A percentile compares a stretch with the other conserved stretches of the same genome.
Conservation (phyloP, 2,797 vertebrate genomes). For the Megaceryle alcyon region DNA sequence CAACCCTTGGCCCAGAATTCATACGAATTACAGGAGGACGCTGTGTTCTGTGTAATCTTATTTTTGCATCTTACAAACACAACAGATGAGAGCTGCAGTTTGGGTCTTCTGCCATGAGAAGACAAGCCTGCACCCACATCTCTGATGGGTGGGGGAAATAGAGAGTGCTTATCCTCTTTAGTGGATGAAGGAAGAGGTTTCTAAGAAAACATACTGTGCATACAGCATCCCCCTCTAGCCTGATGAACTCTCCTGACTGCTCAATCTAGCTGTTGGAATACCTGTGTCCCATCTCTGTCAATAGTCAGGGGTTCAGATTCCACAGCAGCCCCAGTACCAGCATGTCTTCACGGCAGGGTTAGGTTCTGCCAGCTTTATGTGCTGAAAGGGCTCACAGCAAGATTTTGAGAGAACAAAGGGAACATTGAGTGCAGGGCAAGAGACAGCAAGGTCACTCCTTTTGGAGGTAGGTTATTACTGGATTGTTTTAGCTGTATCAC, state of each 20-base stretch:
- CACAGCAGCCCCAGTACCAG: background rate
- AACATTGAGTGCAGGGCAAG: background rate
- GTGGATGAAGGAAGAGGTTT: background rate
- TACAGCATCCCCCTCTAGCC: background rate
- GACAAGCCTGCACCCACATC: background rate
- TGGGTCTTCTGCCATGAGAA: background rate
- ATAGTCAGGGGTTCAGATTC: background rate
- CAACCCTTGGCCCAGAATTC: constrained; percentile 39
- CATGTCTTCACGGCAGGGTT: background rate
- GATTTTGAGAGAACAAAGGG: background rate
- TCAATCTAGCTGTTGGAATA: background rate
- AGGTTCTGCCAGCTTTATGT: fast-evolving
- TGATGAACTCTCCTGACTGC: background rate
- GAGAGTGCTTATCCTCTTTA: background rate
- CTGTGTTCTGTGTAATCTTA: constrained; percentile 32
- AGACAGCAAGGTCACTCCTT: background rate
- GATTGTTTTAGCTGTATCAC: background rate
- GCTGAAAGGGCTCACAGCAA: background rate
- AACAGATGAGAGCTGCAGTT: constrained; percentile 33
- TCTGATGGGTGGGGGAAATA: background rate
- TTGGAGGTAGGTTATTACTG: background rate
- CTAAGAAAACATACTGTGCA: background rate
- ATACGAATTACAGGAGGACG: background rate
- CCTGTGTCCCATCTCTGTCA: background rate
- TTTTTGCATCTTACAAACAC: constrained; percentile 38